Evolutionary conservation across 1,140 invertebrate species (phyloP).

Genomic region (Listronotus bonariensis): DNA sequence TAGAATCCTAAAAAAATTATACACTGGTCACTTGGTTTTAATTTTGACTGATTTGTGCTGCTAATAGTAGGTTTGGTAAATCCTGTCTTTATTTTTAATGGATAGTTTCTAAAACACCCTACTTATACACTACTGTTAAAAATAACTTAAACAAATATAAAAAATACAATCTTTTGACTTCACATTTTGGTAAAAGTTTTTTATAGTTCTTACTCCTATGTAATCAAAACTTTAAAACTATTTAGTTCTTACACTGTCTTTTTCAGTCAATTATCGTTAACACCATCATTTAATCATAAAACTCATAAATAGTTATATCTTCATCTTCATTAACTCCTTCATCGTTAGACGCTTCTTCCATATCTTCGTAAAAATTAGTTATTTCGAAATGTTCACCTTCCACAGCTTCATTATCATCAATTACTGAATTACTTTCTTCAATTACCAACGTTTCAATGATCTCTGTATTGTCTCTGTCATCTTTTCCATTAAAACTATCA

Average conservation of each 20-base stretch:
- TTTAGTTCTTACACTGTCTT: not conserved
- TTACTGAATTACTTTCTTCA: not conserved
- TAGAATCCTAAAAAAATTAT: no score
- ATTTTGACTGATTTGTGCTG: no score
- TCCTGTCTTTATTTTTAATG: no score
- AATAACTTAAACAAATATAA: no score
- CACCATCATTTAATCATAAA: not conserved
- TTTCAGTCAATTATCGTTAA: not conserved
- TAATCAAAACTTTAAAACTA: no score
- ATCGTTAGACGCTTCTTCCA: not conserved
- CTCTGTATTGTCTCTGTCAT: not conserved
- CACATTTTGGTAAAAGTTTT: no score
- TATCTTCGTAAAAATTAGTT: not conserved
- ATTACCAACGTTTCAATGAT: conserved; percentile 1
- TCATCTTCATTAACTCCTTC: not conserved
- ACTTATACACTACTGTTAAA: no score
- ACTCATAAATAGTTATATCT: not conserved
- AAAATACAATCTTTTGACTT: no score
- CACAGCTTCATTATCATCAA: not conserved
- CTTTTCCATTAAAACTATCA: not conserved
- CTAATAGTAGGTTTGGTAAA: no score
- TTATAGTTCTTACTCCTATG: no score
- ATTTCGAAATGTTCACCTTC: not conserved
- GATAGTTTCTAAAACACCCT: no score
- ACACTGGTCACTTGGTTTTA: no score